Conservation (phyloP, 2,797 vertebrate genomes). For the Sebastes kiyomatsui region DNA sequence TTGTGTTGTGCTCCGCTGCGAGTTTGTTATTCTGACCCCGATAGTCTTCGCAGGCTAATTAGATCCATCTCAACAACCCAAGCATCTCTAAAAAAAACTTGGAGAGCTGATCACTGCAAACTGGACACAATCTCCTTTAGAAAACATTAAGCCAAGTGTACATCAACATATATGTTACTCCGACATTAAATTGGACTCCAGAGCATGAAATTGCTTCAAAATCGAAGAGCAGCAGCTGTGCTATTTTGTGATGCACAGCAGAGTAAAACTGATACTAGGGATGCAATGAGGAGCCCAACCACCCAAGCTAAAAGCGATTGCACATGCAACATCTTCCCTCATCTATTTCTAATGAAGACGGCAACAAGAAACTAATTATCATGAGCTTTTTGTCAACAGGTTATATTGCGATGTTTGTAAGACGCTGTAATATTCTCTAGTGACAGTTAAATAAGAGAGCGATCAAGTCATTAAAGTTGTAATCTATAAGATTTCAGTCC, state of each 20-base stretch:
- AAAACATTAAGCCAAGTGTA: slow-evolving; percentile 22
- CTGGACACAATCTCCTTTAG: slow-evolving; percentile 4
- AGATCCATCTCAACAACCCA: slow-evolving; percentile 31
- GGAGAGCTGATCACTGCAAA: slow-evolving; percentile 19
- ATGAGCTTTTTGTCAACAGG: not conserved
- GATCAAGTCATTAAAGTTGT: not conserved
- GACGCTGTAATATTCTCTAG: not conserved
- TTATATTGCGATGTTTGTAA: not conserved
- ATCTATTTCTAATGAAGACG: slow-evolving; percentile 6
- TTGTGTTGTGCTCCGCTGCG: no score
- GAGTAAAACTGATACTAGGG: slow-evolving; percentile 17
- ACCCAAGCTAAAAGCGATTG: not conserved
- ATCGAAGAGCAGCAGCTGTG: slow-evolving; percentile 35
- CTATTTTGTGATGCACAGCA: slow-evolving; percentile 14
- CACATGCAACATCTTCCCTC: not conserved
- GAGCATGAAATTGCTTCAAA: slow-evolving; percentile 60
- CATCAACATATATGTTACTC: slow-evolving; percentile 19
- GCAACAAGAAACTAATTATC: not conserved
- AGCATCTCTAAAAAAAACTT: not conserved
- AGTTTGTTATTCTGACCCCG: slow-evolving; percentile 26
- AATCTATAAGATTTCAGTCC: not conserved
- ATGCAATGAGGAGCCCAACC: not conserved
- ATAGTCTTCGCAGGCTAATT: slow-evolving; percentile 30
- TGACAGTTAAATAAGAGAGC: not conserved
- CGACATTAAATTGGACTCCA: slow-evolving; percentile 45